These are phyloP conservation scores for Prionace glauca DNA, from an alignment of 2,797 vertebrate genomes.

Conservation along the genomic window DNA sequence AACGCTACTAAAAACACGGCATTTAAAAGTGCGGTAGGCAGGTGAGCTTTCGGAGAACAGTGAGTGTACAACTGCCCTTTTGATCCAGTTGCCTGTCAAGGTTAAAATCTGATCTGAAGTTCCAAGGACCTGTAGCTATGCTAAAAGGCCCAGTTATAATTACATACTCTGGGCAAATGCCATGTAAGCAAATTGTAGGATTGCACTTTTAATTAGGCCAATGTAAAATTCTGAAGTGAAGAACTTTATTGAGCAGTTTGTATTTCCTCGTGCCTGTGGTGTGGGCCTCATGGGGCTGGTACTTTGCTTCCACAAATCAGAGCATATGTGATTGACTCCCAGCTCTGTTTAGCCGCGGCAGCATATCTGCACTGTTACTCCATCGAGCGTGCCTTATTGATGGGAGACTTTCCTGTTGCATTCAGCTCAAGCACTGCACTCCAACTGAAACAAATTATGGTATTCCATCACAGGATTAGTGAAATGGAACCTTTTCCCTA, in stretches of 20 bases:
- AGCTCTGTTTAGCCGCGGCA: constrained; percentile 1
- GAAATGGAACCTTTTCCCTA: constrained; percentile 29
- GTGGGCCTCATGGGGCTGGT: constrained; percentile 15
- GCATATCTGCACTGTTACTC: constrained; percentile 16
- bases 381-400: constrained; percentile 27
- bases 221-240: constrained; percentile 17
- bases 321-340: constrained; percentile 26
- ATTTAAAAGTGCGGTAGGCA: background rate
- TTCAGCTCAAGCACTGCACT: constrained; percentile 15
- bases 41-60: background rate
- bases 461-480: constrained; percentile 6
- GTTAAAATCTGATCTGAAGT: background rate
- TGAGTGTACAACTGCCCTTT: background rate
- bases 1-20: background rate
- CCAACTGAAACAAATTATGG: constrained; percentile 27
- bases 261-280: background rate
- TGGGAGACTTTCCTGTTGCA: constrained; percentile 17
- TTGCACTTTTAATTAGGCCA: background rate
- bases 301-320: constrained; percentile 28
- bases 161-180: background rate
- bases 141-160: background rate
- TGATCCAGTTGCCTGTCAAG: background rate
- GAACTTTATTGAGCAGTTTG: constrained; percentile 2
- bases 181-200: background rate
- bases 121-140: background rate